Evolutionary conservation across 2,797 vertebrate genomes (phyloP).

Genomic region (Tenualosa thibaudeaui): DNA sequence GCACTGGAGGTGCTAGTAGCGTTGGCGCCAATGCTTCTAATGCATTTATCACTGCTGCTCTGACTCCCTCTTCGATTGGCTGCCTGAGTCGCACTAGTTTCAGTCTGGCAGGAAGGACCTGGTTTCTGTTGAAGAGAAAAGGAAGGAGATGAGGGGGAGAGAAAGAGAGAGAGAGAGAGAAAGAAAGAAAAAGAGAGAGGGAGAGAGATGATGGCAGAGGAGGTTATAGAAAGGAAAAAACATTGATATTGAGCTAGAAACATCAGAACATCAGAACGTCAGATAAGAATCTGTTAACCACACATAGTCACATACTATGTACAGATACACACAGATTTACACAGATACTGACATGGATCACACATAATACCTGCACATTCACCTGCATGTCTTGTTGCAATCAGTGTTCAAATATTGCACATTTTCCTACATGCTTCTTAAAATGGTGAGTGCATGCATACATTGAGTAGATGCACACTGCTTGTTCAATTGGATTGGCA

Average conservation of each 20-base stretch:
- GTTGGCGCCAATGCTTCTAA: background rate
- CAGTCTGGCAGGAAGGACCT: slow-evolving; percentile 28
- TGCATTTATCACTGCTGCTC: slow-evolving; percentile 1
- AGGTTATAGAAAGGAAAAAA: background rate
- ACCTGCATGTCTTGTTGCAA: background rate
- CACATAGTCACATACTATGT: background rate
- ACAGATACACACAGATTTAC: background rate
- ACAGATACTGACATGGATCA: background rate
- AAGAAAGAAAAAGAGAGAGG: slow-evolving; percentile 20
- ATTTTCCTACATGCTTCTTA: background rate
- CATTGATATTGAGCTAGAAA: background rate
- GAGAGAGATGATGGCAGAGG: background rate
- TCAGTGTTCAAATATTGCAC: background rate
- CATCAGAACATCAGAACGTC: background rate
- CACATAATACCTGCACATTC: background rate
- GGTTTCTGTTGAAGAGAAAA: background rate
- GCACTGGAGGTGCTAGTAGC: background rate
- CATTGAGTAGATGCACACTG: background rate
- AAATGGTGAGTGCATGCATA: background rate
- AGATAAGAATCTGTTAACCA: background rate
- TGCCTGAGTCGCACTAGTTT: slow-evolving; percentile 26
- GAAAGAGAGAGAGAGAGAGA: slow-evolving; percentile 35
- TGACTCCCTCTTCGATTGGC: slow-evolving; percentile 21
- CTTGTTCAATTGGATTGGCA: slow-evolving; percentile 38
- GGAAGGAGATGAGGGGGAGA: background rate